Conservation (phyloP, 2,113 vertebrate genomes). For the Amazona guildingii region DNA sequence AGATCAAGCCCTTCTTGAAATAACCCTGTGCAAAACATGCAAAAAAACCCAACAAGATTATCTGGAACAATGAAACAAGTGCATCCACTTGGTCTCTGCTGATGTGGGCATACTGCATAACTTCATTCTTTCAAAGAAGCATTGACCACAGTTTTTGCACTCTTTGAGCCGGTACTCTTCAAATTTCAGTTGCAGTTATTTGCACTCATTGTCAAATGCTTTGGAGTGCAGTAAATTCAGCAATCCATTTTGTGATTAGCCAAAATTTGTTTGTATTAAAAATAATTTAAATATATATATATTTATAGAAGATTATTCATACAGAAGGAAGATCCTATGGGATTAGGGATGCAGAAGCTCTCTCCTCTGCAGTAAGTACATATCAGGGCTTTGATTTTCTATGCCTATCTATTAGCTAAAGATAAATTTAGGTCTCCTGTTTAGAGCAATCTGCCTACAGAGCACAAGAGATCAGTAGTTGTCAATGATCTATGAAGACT, state of each 20-base stretch:
- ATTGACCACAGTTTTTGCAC: background rate
- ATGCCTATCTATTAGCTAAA: constrained; percentile 39
- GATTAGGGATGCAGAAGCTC: background rate
- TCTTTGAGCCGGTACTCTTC: background rate
- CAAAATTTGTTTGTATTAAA: background rate
- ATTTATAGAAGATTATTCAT: background rate
- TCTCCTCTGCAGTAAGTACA: background rate
- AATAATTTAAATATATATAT: rapidly evolving
- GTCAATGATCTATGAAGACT: constrained; percentile 56
- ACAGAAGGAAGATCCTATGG: background rate
- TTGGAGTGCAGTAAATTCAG: background rate
- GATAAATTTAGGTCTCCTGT: constrained; percentile 53
- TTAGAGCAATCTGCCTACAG: constrained; percentile 35
- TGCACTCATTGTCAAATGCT: background rate
- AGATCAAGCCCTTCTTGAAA: background rate
- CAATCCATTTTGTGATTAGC: background rate
- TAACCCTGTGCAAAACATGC: background rate
- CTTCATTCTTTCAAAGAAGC: background rate
- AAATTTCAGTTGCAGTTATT: background rate
- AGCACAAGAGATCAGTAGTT: constrained; percentile 50
- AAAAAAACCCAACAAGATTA: background rate
- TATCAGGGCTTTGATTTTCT: background rate
- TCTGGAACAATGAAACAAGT: background rate
- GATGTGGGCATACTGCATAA: background rate
- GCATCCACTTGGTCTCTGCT: background rate